These are phyloP conservation scores for Temnothorax unifasciatus DNA, from an alignment of 2,888 invertebrate species.

Conservation along the genomic window DNA sequence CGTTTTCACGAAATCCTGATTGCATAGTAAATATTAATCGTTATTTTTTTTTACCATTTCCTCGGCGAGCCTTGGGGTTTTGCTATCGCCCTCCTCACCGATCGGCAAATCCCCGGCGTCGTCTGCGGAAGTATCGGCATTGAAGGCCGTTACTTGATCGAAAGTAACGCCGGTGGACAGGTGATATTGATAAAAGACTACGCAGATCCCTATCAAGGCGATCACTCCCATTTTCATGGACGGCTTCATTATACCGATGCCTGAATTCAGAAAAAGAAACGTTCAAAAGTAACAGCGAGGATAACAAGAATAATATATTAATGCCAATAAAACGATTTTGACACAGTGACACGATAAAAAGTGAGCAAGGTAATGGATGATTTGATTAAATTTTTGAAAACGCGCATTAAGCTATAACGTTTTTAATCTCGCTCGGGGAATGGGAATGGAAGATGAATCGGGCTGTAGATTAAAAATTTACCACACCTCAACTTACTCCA, in stretches of 20 bases:
- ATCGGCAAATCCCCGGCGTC: conserved; percentile 75
- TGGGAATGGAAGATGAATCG: conserved; percentile 28
- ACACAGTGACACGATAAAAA: neutral
- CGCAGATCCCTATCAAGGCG: conserved; percentile 89
- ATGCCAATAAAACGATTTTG: neutral
- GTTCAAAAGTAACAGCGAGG: neutral
- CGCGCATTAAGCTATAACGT: neutral
- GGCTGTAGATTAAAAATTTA: conserved; percentile 42
- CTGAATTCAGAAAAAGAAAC: conserved; percentile 62
- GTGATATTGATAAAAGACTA: conserved; percentile 90
- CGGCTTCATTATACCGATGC: conserved; percentile 86
- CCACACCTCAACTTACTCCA: conserved; percentile 15
- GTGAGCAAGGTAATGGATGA: neutral
- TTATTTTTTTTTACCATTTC: conserved; percentile 73
- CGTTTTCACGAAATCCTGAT: neutral
- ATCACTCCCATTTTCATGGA: conserved; percentile 90
- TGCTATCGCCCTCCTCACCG: conserved; percentile 76
- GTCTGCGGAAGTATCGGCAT: conserved; percentile 76
- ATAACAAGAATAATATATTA: neutral
- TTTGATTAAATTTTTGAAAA: neutral
- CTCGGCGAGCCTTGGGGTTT: conserved; percentile 76
- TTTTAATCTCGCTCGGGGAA: conserved; percentile 23
- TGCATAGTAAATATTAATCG: conserved; percentile 1
- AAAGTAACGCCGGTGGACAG: conserved; percentile 87
- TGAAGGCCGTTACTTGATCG: conserved; percentile 80